Conservation (phyloP, 2,113 vertebrate species). For the Seriola quinqueradiata region DNA sequence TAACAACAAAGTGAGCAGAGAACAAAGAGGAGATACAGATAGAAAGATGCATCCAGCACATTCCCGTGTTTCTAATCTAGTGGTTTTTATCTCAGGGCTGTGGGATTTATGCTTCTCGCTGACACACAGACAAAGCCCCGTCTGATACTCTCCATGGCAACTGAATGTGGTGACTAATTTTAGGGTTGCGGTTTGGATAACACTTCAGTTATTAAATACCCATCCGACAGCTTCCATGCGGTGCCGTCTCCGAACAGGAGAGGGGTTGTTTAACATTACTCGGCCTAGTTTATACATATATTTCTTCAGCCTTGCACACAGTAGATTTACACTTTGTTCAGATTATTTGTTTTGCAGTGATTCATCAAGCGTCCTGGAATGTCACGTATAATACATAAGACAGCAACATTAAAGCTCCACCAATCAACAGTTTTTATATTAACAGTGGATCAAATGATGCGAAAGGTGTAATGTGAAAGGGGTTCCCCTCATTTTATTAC, state of each 20-base stretch:
- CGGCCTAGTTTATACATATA: slow-evolving; percentile 1
- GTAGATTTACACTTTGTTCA: neutral
- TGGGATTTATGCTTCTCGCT: slow-evolving; percentile 70
- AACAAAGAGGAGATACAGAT: slow-evolving; percentile 59
- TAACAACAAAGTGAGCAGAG: slow-evolving; percentile 59
- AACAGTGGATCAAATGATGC: neutral
- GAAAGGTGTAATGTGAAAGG: neutral
- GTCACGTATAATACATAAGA: neutral
- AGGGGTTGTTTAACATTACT: slow-evolving; percentile 33
- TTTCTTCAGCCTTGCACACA: neutral
- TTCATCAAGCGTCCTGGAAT: neutral
- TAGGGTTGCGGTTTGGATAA: slow-evolving; percentile 66
- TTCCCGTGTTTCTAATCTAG: slow-evolving; percentile 67
- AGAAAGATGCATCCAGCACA: slow-evolving; percentile 67
- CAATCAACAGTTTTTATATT: neutral
- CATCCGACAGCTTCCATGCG: slow-evolving; percentile 49
- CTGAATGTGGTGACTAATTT: slow-evolving; percentile 67
- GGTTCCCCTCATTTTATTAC: neutral
- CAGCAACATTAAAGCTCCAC: neutral
- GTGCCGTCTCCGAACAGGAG: slow-evolving; percentile 39
- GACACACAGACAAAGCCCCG: slow-evolving; percentile 64
- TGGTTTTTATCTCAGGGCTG: slow-evolving; percentile 60
- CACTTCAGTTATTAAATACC: slow-evolving; percentile 70
- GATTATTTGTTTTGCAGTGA: neutral
- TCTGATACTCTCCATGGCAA: slow-evolving; percentile 79